Base-by-base conservation (phyloP, 2,113 vertebrate genomes). In the Chloropsis cyanopogon region DNA sequence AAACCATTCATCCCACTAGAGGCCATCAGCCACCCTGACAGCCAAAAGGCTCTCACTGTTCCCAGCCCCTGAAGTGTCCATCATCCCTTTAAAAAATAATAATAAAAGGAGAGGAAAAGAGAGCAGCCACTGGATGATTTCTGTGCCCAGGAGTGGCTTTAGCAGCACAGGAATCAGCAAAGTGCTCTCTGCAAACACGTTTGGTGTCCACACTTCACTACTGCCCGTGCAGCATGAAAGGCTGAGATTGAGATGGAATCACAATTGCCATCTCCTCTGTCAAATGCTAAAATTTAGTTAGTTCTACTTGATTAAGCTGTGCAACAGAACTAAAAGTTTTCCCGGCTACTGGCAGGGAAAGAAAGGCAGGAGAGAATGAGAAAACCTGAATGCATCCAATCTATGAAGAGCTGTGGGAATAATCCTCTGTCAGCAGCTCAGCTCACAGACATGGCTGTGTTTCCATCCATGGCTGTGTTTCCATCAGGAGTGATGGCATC, bases 271-370 rank as follows among this genome's bases (percentile, higher is more conserved):
- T 86, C 94, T 94, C 92, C 82, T 81, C 95, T 96, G 95, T 88
- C 95, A 95, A 93, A 92, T 69, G 82, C 86, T 79, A 53, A 95
- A 90, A 95, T 97, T 93, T 92, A 60, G 86, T 94, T 93, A 92
- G 93, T 96, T 97, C 94, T 93, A 82, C 93, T 93, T 95, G 93
- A 96, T 97, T 93, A 94, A 92, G 80, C 82, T 93, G 92, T 50
- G 90, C 93, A 71, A 88, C 80, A 90, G 93, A 90, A 97, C 60
- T 90, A 78, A 88, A 94, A 96, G 90, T 94, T 95, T 88, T 96
- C 56, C 84, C 42, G 46, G 80, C 42, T 88, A 22, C 22, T 2
- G 0, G 28, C 46, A 18, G 44, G 7, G 8, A 10, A 29, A 63
- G 69, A 92, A 53, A 82, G 41, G 73, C 49, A 92, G 65, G 57